Conservation (phyloP, 1,140 invertebrate genomes). For the Drosophila mauritiana region DNA sequence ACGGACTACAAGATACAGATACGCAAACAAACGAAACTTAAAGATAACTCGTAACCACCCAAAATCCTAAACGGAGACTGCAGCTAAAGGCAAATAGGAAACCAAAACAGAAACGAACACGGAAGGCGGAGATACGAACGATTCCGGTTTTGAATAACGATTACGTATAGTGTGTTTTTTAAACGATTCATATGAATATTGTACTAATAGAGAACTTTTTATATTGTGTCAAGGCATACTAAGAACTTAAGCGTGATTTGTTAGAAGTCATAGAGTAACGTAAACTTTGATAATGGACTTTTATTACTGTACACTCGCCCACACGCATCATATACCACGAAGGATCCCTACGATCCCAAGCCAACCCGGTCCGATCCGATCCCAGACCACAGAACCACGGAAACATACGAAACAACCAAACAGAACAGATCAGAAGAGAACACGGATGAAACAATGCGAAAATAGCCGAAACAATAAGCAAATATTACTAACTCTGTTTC, state of each 20-base stretch:
- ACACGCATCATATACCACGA: conserved; percentile 20
- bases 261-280: conserved; percentile 72
- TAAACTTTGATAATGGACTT: conserved; percentile 78
- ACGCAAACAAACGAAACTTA: conserved; percentile 77
- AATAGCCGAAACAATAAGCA: conserved; percentile 77
- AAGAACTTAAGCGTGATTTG: conserved; percentile 70
- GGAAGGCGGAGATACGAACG: conserved; percentile 16
- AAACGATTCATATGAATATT: conserved; percentile 68
- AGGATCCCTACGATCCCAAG: conserved; percentile 17
- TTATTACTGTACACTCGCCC: conserved; percentile 61
- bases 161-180: conserved; percentile 73
- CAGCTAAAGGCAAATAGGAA: conserved; percentile 61
- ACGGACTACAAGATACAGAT: conserved; percentile 56
- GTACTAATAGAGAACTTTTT: conserved; percentile 78
- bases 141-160: conserved; percentile 34
- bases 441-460: conserved; percentile 38
- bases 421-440: conserved; percentile 9
- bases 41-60: conserved; percentile 80
- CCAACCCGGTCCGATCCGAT: neutral
- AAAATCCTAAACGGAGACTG: conserved; percentile 81
- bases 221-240: conserved; percentile 72
- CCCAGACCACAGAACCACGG: conserved; percentile 7
- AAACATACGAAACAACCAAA: conserved; percentile 2
- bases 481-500: conserved; percentile 80
- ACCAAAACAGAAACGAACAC: conserved; percentile 19